These are phyloP conservation scores for Amblyopsis hoosieri DNA, from an alignment of 2,797 vertebrate species.

Conservation along the genomic window DNA sequence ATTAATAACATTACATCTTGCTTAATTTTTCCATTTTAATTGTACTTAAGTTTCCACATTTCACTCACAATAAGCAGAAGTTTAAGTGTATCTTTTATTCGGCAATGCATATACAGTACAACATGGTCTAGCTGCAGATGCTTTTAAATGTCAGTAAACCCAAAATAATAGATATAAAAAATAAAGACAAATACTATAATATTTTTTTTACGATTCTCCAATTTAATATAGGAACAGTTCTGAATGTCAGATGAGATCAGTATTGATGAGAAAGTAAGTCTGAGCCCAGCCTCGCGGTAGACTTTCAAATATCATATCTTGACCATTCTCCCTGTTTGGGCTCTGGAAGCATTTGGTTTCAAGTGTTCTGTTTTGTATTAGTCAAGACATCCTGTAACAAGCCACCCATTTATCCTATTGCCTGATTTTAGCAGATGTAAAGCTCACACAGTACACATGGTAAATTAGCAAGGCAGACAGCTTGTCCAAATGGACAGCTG, in stretches of 20 bases:
- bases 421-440: conserved; percentile 2
- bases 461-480: conserved; percentile 1
- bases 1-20: neutral
- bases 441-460: neutral
- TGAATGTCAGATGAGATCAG: conserved; percentile 29
- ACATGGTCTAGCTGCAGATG: too few relatives aligned
- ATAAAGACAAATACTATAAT: conserved; percentile 10
- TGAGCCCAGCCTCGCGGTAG: neutral
- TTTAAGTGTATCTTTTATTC: too few relatives aligned
- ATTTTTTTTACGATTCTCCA: neutral
- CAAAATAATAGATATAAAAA: neutral
- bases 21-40: conserved; percentile 8
- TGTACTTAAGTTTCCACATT: neutral
- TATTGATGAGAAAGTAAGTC: conserved; percentile 43
- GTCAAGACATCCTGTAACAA: neutral
- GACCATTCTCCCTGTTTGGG: neutral
- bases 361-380: neutral
- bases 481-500: neutral
- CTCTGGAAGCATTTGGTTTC: neutral
- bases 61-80: too few relatives aligned
- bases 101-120: too few relatives aligned
- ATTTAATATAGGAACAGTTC: conserved; percentile 5
- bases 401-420: neutral
- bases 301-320: neutral
- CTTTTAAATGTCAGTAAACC: too few relatives aligned